These are phyloP conservation scores for Paramuricea clavata DNA, from an alignment of 92 coral and sea anemone species.

Conservation along the genomic window DNA sequence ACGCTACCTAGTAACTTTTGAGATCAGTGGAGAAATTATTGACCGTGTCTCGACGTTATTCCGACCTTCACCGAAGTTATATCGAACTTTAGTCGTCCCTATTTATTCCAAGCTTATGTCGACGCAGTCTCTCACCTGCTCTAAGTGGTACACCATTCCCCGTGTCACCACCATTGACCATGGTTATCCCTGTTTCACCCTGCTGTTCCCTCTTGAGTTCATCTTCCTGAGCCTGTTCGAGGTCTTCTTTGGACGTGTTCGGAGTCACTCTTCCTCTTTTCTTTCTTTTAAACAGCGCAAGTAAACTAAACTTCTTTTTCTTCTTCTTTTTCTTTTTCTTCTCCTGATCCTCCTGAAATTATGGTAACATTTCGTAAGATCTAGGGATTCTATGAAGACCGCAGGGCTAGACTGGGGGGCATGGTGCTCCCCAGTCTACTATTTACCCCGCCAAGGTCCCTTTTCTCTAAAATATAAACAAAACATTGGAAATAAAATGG, in stretches of 20 bases:
- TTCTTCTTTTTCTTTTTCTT: slow-evolving; percentile 83
- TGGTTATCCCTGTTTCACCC: slow-evolving; percentile 70
- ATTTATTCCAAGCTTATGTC: no score
- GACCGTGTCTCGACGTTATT: no score
- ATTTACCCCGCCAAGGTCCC: no score
- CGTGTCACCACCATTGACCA: slow-evolving; percentile 68
- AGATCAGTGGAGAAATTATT: no score
- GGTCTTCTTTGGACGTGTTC: slow-evolving; percentile 66
- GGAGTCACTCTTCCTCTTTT: slow-evolving; percentile 53
- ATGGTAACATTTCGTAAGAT: neutral
- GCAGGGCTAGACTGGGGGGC: no score
- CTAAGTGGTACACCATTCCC: slow-evolving; percentile 49
- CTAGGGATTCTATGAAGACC: neutral
- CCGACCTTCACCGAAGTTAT: no score
- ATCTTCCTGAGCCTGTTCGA: slow-evolving; percentile 74
- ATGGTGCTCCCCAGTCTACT: no score
- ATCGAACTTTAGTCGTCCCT: neutral
- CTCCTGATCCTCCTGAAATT: slow-evolving; percentile 55
- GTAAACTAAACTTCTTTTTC: slow-evolving; percentile 60
- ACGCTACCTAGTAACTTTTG: no score
- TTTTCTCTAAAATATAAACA: no score
- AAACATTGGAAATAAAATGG: no score
- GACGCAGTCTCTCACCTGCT: slow-evolving; percentile 14
- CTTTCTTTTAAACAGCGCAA: slow-evolving; percentile 9
- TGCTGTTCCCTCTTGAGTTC: slow-evolving; percentile 80